Conservation (phyloP, 2,113 vertebrate species). For the Semicossyphus pulcher region DNA sequence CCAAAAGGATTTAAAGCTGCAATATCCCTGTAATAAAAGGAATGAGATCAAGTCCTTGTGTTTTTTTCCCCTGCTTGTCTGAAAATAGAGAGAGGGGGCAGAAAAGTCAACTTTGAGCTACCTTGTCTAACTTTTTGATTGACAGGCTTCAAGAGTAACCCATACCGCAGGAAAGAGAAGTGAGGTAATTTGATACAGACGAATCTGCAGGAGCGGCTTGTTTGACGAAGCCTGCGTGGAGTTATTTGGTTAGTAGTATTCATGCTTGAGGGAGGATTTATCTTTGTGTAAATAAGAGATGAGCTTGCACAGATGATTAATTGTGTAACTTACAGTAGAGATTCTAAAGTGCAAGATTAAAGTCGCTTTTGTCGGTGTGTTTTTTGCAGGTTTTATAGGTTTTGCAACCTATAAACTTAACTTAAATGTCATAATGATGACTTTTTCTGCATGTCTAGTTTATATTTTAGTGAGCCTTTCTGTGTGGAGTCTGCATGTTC, state of each 20-base stretch:
- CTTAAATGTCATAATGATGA: too few relatives aligned
- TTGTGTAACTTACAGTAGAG: background rate
- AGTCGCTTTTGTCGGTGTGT: background rate
- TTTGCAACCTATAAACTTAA: too few relatives aligned
- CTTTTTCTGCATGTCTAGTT: too few relatives aligned
- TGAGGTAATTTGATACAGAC: slow-evolving; percentile 23
- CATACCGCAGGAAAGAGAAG: background rate
- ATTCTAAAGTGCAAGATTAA: background rate
- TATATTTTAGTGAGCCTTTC: too few relatives aligned
- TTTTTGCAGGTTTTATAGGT: too few relatives aligned
- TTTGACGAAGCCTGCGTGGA: slow-evolving; percentile 29
- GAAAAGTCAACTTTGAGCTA: slow-evolving; percentile 61
- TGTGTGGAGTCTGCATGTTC: too few relatives aligned
- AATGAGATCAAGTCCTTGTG: slow-evolving; percentile 77
- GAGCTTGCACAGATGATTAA: background rate
- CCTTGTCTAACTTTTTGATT: slow-evolving; percentile 46
- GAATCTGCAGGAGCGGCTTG: slow-evolving; percentile 31
- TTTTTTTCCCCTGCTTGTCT: slow-evolving; percentile 39
- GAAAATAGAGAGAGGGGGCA: slow-evolving; percentile 66
- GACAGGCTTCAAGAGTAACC: slow-evolving; percentile 30
- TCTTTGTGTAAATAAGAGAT: background rate
- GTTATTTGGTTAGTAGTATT: slow-evolving; percentile 20
- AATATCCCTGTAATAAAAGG: slow-evolving; percentile 88
- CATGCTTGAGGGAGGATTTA: background rate
- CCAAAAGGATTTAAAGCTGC: slow-evolving; percentile 91